These are phyloP conservation scores for Centrocercus urophasianus DNA, from an alignment of 2,113 vertebrate species.

Conservation along the genomic window DNA sequence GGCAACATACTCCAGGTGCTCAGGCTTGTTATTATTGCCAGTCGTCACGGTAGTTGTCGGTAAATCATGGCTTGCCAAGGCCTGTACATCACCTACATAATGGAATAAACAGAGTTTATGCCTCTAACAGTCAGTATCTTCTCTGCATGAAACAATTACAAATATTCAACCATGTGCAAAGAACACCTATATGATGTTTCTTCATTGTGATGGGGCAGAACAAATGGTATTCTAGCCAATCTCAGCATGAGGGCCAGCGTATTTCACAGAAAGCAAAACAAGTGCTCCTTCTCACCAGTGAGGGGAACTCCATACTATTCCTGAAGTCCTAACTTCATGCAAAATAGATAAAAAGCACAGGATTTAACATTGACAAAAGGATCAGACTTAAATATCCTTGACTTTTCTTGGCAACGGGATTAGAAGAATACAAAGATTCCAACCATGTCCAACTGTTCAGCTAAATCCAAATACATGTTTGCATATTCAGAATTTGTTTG, in stretches of 20 bases:
- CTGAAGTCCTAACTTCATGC: fast-evolving
- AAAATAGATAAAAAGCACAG: background rate
- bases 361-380: background rate
- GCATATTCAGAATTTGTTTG: background rate
- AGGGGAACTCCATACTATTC: background rate
- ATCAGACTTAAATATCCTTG: background rate
- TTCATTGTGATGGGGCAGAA: background rate
- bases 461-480: background rate
- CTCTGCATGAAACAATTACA: background rate
- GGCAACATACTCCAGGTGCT: conserved; percentile 81
- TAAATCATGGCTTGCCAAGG: conserved; percentile 11
- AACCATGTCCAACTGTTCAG: background rate
- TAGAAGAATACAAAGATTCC: background rate
- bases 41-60: conserved; percentile 13
- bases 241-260: background rate
- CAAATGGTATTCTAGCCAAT: background rate
- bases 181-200: background rate
- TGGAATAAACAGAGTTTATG: conserved; percentile 3
- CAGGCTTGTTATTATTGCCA: background rate
- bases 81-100: conserved; percentile 12
- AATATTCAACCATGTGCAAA: background rate
- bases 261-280: background rate
- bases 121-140: fast-evolving
- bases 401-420: background rate
- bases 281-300: background rate